Evolutionary conservation across 2,888 invertebrate species (phyloP).

Genomic region (Dicycla oo): DNA sequence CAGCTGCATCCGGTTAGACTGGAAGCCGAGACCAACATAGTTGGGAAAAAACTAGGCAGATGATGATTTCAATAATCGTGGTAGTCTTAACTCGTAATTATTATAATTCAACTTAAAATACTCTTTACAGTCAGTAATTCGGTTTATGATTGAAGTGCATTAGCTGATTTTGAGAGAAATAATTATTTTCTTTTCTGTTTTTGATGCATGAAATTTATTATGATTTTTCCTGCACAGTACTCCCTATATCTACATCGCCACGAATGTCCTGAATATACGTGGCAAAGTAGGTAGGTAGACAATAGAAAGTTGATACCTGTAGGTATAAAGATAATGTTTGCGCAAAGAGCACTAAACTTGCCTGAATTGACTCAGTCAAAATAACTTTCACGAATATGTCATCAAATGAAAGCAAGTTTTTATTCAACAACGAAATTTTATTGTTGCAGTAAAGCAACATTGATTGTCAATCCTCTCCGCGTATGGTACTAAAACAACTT

Average conservation of each 20-base stretch:
- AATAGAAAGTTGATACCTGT: not conserved
- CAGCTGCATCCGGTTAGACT: no score
- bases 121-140: not conserved
- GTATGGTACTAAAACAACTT: conserved; percentile 44
- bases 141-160: no score
- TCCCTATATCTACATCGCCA: not conserved
- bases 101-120: not conserved
- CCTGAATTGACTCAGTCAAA: conserved; percentile 1
- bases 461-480: conserved; percentile 52
- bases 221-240: no score
- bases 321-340: not conserved
- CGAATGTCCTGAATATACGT: not conserved
- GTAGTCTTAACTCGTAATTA: not conserved
- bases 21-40: no score
- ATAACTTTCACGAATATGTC: conserved; percentile 27
- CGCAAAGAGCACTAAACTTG: not conserved
- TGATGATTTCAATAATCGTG: not conserved
- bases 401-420: conserved; percentile 45
- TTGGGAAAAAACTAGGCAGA: no score
- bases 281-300: not conserved
- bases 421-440: conserved; percentile 53
- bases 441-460: conserved; percentile 56
- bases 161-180: not conserved
- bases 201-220: not conserved
- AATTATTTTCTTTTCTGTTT: not conserved